Evolutionary conservation across 2,113 vertebrate species (phyloP).

Genomic region (Haplotaxodon microlepis): DNA sequence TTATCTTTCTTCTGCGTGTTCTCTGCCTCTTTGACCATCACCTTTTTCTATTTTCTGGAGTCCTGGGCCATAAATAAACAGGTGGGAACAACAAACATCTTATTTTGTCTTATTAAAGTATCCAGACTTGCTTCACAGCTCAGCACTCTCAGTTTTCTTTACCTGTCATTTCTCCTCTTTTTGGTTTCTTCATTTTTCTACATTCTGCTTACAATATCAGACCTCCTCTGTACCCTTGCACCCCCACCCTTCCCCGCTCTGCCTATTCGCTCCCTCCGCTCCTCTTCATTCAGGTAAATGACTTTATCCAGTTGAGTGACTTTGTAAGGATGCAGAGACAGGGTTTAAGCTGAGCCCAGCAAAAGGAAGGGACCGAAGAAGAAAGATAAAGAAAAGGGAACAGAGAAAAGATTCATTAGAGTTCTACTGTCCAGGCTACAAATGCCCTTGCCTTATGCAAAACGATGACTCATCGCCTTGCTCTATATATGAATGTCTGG

Average conservation of each 20-base stretch:
- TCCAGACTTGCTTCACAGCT: neutral
- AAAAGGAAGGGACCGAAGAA: slow-evolving; percentile 21
- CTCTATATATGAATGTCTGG: slow-evolving; percentile 6
- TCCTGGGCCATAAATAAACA: neutral
- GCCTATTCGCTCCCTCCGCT: neutral
- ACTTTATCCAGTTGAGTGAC: slow-evolving; percentile 65
- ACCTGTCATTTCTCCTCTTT: neutral
- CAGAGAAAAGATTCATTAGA: slow-evolving; percentile 55
- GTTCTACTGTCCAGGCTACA: slow-evolving; percentile 14
- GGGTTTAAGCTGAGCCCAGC: slow-evolving; percentile 58
- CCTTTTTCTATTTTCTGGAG: neutral
- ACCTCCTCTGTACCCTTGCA: neutral
- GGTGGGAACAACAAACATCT: neutral
- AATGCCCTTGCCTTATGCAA: slow-evolving; percentile 43
- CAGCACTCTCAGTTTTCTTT: neutral
- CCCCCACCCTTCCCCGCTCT: neutral
- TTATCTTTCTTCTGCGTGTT: neutral
- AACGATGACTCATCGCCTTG: slow-evolving; percentile 39
- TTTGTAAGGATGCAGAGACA: slow-evolving; percentile 51
- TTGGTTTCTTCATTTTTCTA: neutral
- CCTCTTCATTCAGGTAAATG: slow-evolving; percentile 60
- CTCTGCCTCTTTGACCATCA: neutral
- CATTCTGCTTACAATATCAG: slow-evolving; percentile 4
- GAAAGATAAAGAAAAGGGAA: slow-evolving; percentile 43
- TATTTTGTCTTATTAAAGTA: neutral